Evolutionary conservation across 2,113 vertebrate genomes (phyloP).

Genomic region (Triplophysa siluroides): DNA sequence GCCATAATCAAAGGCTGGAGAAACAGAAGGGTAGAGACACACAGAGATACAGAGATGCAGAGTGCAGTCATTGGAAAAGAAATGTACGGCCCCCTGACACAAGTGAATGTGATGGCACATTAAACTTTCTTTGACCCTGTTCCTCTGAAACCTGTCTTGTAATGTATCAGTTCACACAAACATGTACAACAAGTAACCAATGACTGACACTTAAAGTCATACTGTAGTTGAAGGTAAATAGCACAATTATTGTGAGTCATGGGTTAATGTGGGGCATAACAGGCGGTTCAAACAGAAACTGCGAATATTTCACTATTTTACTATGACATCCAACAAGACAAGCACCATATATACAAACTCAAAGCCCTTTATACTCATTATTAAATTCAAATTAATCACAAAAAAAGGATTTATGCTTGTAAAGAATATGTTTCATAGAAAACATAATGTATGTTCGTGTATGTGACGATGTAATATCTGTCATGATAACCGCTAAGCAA

Average conservation of each 20-base stretch:
- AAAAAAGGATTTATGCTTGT: no score
- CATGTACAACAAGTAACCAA: not conserved
- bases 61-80: slow-evolving; percentile 46
- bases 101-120: not conserved
- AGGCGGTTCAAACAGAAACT: no score
- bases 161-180: not conserved
- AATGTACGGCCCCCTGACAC: not conserved
- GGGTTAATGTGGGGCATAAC: not conserved
- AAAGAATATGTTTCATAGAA: no score
- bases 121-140: not conserved
- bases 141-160: not conserved
- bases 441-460: no score
- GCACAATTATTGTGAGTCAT: not conserved
- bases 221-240: not conserved
- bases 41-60: slow-evolving; percentile 61
- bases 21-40: slow-evolving; percentile 78
- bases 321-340: no score
- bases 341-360: no score
- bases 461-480: no score
- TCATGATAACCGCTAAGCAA: no score
- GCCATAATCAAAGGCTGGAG: slow-evolving; percentile 88
- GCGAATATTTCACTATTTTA: no score
- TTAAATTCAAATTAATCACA: no score
- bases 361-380: no score
- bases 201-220: not conserved